Conservation (phyloP, 2,888 invertebrate genomes). For the Pinctada fucata region DNA sequence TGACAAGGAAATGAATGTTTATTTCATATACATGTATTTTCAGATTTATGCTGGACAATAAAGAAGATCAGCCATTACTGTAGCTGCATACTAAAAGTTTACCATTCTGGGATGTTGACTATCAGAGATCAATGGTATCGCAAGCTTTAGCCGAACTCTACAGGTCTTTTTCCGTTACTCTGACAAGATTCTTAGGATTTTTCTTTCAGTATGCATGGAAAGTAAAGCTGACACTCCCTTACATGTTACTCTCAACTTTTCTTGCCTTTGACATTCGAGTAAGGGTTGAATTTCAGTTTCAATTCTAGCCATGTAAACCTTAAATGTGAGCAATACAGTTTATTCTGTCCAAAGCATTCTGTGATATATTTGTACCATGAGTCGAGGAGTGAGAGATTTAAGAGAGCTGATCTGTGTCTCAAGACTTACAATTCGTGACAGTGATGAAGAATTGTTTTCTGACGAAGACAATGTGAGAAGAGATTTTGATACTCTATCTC, state of each 20-base stretch:
- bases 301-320: constrained; percentile 27
- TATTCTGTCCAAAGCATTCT: constrained; percentile 31
- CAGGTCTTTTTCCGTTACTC: constrained; percentile 41
- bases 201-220: constrained; percentile 86
- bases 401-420: constrained; percentile 76
- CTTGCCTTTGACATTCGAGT: constrained; percentile 61
- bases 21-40: no score
- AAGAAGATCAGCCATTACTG: no score
- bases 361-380: constrained; percentile 61
- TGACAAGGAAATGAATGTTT: no score
- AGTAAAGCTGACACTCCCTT: constrained; percentile 83
- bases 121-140: not conserved
- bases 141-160: constrained; percentile 29
- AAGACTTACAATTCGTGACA: constrained; percentile 69
- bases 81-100: no score
- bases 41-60: no score
- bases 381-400: constrained; percentile 74
- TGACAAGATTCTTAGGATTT: constrained; percentile 79
- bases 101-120: no score
- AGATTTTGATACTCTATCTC: constrained; percentile 55
- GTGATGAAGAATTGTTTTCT: constrained; percentile 69
- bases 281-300: constrained; percentile 58
- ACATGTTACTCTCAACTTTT: constrained; percentile 76
- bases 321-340: not conserved
- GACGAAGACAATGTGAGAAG: constrained; percentile 57